Evolutionary conservation across 64 coral and sea anemone species (phyloP).

Genomic region (Montipora cactus): DNA sequence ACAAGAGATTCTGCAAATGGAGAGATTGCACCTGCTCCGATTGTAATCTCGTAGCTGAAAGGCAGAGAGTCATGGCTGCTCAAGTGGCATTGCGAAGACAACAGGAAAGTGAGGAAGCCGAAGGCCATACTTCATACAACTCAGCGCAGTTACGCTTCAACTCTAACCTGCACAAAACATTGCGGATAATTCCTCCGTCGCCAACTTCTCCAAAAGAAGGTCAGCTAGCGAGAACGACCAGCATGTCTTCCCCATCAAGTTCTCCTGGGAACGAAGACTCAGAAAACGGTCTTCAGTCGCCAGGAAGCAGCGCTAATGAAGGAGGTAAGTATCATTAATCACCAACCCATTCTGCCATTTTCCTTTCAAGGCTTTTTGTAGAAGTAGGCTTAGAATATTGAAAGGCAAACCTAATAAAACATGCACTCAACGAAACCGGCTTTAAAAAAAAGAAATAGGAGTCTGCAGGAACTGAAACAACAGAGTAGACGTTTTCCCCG

Average conservation of each 20-base stretch:
- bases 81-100: slow-evolving; percentile 83
- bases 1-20: slow-evolving; percentile 91
- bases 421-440: no score
- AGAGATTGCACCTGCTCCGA: slow-evolving; percentile 74
- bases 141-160: no score
- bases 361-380: neutral
- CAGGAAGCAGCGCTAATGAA: slow-evolving; percentile 33
- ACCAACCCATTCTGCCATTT: neutral
- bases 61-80: slow-evolving; percentile 83
- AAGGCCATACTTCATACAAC: neutral
- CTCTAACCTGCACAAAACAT: no score
- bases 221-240: neutral
- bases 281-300: neutral
- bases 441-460: no score
- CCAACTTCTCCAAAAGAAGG: no score
- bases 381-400: no score
- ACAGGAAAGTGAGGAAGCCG: slow-evolving; percentile 66
- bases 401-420: no score
- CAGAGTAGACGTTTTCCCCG: no score
- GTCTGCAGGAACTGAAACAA: no score
- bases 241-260: slow-evolving; percentile 26
- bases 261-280: slow-evolving; percentile 10
- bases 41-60: slow-evolving; percentile 82
- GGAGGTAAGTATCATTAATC: neutral
- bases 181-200: no score